These are phyloP conservation scores for Pholis gunnellus DNA, from an alignment of 2,113 vertebrate genomes.

Conservation along the genomic window DNA sequence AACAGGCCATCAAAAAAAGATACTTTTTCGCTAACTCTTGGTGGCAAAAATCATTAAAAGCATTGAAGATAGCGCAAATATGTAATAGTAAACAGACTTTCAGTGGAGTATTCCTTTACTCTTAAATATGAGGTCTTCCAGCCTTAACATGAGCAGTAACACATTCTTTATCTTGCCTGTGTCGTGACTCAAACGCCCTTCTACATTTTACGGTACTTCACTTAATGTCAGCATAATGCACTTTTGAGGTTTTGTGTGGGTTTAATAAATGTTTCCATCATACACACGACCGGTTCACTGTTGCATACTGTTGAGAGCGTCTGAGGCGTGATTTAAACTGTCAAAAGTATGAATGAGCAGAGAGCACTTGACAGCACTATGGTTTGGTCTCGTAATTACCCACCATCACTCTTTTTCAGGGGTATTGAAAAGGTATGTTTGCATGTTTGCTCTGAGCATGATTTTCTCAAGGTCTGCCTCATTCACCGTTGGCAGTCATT, in stretches of 20 bases:
- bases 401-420: not conserved
- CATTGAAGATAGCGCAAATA: not conserved
- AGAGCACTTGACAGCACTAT: slow-evolving; percentile 8
- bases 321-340: slow-evolving; percentile 3
- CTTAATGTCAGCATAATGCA: slow-evolving; percentile 15
- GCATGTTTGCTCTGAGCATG: slow-evolving; percentile 22
- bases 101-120: not conserved
- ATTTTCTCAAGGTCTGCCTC: slow-evolving; percentile 13
- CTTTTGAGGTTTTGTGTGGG: slow-evolving; percentile 18
- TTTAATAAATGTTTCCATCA: slow-evolving; percentile 32
- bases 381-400: slow-evolving; percentile 25
- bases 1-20: too few relatives aligned
- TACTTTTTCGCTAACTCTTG: not conserved
- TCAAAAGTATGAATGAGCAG: not conserved
- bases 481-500: slow-evolving; percentile 28
- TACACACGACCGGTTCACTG: not conserved
- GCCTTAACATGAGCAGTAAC: slow-evolving; percentile 3
- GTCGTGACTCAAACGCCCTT: not conserved
- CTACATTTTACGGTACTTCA: slow-evolving; percentile 9
- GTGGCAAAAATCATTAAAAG: not conserved
- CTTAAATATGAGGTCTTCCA: slow-evolving; percentile 4
- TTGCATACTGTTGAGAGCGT: not conserved
- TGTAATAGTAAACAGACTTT: not conserved
- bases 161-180: not conserved
- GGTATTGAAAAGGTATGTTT: slow-evolving; percentile 23